Percentiles rank a stretch among this genome's conserved stretches.
phyloP scores from a whole-genome alignment of 2,888 invertebrate genomes.

The Griposia aprilina region DNA sequence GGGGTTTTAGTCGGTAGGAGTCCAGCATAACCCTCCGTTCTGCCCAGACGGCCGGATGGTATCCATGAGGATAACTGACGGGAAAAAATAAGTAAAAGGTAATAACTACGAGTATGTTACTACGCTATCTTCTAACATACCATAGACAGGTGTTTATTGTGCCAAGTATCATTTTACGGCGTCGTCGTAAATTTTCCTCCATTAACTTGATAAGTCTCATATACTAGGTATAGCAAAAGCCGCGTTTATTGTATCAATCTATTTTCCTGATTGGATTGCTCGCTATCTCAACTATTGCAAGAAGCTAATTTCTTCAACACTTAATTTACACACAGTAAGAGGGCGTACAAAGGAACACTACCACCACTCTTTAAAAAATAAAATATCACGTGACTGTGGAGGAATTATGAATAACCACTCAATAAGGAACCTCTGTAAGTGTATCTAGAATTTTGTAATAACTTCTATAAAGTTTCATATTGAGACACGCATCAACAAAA shows the following conservation, averaged over 20 bases:
- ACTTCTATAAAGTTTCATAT: too few species aligned
- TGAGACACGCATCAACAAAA: too few species aligned
- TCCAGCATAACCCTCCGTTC: not conserved
- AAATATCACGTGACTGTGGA: too few species aligned
- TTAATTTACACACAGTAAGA: too few species aligned
- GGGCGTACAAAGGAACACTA: too few species aligned
- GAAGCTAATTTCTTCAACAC: not conserved
- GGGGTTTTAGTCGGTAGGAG: not conserved
- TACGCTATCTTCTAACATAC: not conserved
- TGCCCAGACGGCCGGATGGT: not conserved
- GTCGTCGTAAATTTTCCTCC: slow-evolving; percentile 12
- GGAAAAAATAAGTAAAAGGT: not conserved
- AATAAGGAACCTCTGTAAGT: too few species aligned
- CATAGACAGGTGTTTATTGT: not conserved
- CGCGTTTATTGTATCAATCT: slow-evolving; percentile 10
- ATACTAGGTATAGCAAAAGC: not conserved
- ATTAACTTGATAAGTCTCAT: slow-evolving; percentile 11
- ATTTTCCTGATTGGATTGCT: slow-evolving; percentile 26
- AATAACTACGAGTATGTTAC: not conserved
- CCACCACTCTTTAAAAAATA: too few species aligned
- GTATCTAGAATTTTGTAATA: too few species aligned
- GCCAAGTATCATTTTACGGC: slow-evolving; percentile 26
- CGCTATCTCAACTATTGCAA: not conserved
- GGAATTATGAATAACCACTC: too few species aligned
- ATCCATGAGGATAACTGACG: not conserved